These are phyloP conservation scores for Carcina quercana DNA, from an alignment of 2,888 invertebrate species.

Conservation along the genomic window DNA sequence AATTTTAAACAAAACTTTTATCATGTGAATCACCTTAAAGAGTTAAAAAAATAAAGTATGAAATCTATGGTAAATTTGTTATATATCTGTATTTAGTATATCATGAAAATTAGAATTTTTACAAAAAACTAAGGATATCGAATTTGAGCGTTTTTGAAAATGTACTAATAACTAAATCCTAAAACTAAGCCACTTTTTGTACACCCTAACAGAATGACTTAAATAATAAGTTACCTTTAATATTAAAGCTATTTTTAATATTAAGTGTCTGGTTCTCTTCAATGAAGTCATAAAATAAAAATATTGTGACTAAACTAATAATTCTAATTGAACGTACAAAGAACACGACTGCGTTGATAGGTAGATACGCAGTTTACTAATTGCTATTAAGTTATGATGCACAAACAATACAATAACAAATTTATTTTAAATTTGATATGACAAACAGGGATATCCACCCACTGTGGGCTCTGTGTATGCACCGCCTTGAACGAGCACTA, in stretches of 20 bases:
- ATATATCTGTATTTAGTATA: too few relatives aligned
- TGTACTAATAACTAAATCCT: neutral
- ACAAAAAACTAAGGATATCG: too few relatives aligned
- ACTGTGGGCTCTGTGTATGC: conserved; percentile 6
- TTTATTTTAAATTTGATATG: conserved; percentile 7
- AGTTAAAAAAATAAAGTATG: too few relatives aligned
- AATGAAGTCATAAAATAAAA: neutral
- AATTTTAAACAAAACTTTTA: too few relatives aligned
- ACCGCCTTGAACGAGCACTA: conserved; percentile 6
- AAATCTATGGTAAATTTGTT: too few relatives aligned
- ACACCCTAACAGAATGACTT: neutral
- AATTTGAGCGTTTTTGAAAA: too few relatives aligned
- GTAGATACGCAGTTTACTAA: too few relatives aligned
- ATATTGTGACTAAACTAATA: neutral
- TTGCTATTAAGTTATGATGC: neutral
- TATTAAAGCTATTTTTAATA: neutral
- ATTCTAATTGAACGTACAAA: neutral
- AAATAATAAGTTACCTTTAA: neutral
- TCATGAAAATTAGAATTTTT: too few relatives aligned
- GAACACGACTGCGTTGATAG: neutral
- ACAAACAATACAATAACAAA: neutral
- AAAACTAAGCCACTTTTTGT: neutral
- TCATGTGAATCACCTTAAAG: too few relatives aligned
- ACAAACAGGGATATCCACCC: conserved; percentile 6
- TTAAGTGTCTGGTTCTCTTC: neutral